Percentiles rank a stretch among this genome's conserved stretches.
Conservation (phyloP, 2,797 vertebrate species). For the Ceyx erithaca region DNA sequence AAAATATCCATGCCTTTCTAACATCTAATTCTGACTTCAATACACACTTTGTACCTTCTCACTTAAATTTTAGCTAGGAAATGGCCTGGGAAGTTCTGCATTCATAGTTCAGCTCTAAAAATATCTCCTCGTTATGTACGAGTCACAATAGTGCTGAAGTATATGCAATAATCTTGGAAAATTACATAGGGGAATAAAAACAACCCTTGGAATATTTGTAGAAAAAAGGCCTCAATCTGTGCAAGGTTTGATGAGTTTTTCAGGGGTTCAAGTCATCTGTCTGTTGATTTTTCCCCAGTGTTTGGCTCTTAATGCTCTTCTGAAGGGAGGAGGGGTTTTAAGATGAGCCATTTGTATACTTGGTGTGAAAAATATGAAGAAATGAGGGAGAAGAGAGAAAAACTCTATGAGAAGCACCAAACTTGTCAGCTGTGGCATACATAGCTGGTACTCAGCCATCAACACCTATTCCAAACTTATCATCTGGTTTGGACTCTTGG, state of each 20-base stretch:
- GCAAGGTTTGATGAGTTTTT: not conserved
- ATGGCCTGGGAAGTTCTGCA: not conserved
- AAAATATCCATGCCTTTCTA: not conserved
- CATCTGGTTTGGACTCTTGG: not conserved
- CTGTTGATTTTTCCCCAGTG: not conserved
- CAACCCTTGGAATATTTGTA: not conserved
- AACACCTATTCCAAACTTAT: not conserved
- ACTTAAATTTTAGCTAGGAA: not conserved
- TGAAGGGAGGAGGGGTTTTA: not conserved
- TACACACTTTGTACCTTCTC: not conserved
- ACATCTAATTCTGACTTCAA: not conserved
- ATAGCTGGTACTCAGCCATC: not conserved
- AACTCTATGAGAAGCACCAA: rapidly evolving
- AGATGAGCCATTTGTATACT: not conserved
- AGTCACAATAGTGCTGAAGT: not conserved
- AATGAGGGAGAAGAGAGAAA: not conserved
- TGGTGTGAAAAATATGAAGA: not conserved
- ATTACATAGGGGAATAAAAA: not conserved
- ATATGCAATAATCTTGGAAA: not conserved
- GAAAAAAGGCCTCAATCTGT: not conserved
- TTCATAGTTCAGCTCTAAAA: not conserved
- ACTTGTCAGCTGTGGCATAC: not conserved
- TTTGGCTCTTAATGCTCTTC: not conserved
- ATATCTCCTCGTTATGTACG: not conserved
- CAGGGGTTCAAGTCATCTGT: not conserved